A percentile compares a stretch with the other conserved stretches of the same genome.
Evolutionary conservation across 53 echinoderm and acorn worm species (phyloP).

Genomic region (Astropecten irregularis): DNA sequence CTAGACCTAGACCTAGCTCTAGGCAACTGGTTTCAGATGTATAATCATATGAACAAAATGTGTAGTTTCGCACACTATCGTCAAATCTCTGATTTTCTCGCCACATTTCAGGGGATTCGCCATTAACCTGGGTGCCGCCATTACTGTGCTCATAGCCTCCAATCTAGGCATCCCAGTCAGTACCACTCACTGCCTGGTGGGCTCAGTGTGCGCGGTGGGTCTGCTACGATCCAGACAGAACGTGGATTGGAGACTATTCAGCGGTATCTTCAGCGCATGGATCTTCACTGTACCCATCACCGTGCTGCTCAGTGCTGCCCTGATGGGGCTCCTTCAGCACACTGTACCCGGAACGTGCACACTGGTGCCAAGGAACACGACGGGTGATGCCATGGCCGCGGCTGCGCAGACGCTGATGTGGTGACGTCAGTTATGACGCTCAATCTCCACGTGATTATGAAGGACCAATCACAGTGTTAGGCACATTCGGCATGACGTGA

Average conservation of each 20-base stretch:
- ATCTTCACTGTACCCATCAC: conserved; percentile 65
- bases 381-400: background rate
- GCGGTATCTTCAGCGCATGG: conserved; percentile 73
- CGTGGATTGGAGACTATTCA: conserved; percentile 76
- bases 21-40: too few relatives aligned
- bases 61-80: too few relatives aligned
- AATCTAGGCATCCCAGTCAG: conserved; percentile 87
- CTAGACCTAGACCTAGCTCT: too few relatives aligned
- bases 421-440: background rate
- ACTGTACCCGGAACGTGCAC: conserved; percentile 27
- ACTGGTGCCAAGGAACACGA: background rate
- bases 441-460: too few relatives aligned
- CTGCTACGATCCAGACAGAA: conserved; percentile 52
- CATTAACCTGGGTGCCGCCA: conserved; percentile 80
- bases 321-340: conserved; percentile 68
- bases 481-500: too few relatives aligned
- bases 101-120: conserved; percentile 92
- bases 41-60: too few relatives aligned
- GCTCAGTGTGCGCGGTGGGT: conserved; percentile 78
- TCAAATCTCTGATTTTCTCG: too few relatives aligned
- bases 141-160: conserved; percentile 75
- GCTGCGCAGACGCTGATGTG: background rate
- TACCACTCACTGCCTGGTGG: conserved; percentile 86
- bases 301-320: conserved; percentile 60
- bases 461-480: too few relatives aligned